A percentile compares a stretch with the other conserved stretches of the same genome.
Conservation (phyloP, 2,888 invertebrate species). For the Chironomus riparius region DNA sequence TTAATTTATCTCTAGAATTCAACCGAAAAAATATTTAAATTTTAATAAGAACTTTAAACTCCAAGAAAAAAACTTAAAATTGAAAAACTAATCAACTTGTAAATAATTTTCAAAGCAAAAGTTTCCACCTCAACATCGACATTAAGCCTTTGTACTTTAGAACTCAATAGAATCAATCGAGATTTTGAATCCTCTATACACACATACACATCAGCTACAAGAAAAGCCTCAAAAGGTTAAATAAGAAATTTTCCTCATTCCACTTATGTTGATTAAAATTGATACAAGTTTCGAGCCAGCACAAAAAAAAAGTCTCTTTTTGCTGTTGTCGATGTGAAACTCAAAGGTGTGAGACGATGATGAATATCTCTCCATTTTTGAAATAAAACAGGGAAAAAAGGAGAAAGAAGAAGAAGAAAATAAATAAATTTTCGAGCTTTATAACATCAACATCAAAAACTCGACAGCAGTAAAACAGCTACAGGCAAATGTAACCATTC, state of each 20-base stretch:
- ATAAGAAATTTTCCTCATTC: constrained; percentile 1
- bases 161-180: too few species aligned
- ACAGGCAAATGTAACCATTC: not conserved
- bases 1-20: too few species aligned
- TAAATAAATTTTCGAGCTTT: not conserved
- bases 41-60: too few species aligned
- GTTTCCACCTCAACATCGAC: too few species aligned
- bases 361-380: constrained; percentile 22
- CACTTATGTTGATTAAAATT: not conserved
- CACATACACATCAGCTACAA: not conserved
- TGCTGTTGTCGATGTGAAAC: not conserved
- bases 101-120: too few species aligned
- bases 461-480: not conserved
- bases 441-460: not conserved
- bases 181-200: too few species aligned
- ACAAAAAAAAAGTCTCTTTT: too few species aligned
- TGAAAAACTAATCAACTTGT: too few species aligned
- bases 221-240: constrained; percentile 25
- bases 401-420: too few species aligned
- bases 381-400: not conserved
- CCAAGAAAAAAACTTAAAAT: too few species aligned
- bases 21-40: too few species aligned
- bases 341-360: constrained; percentile 10
- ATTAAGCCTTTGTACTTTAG: too few species aligned
- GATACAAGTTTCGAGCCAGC: not conserved